A percentile compares a stretch with the other conserved stretches of the same genome.
Conservation (phyloP, 2,113 vertebrate species). For the Xyliphius kryptos region DNA sequence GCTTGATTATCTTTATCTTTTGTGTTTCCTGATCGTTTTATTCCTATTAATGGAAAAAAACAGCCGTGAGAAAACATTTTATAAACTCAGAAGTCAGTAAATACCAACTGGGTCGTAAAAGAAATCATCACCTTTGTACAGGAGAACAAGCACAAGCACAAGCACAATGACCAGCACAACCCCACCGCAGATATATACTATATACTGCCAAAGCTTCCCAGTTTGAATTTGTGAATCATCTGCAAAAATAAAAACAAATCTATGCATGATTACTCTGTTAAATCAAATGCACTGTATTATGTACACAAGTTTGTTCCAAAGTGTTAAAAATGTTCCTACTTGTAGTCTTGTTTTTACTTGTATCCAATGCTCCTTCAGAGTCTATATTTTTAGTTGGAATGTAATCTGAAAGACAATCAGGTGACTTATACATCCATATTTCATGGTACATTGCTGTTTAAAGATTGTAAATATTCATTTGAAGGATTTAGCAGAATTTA, state of each 20-base stretch:
- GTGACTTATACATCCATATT: no score
- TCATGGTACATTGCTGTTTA: no score
- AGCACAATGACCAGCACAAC: conserved; percentile 37
- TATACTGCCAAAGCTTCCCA: neutral
- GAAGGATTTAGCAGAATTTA: no score
- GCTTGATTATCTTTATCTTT: conserved; percentile 15
- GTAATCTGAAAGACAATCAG: conserved; percentile 1
- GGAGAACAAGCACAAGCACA: conserved; percentile 41
- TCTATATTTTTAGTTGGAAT: neutral
- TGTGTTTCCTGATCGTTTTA: conserved; percentile 37
- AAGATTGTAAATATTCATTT: no score
- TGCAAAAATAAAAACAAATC: neutral
- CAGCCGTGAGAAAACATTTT: neutral
- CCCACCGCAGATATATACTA: conserved; percentile 45
- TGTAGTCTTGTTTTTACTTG: neutral
- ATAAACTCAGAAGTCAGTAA: neutral
- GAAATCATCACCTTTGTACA: conserved; percentile 26
- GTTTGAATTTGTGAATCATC: rapidly evolving
- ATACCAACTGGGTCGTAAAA: neutral
- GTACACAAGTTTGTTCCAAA: no score
- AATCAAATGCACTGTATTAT: neutral
- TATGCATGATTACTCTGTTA: neutral
- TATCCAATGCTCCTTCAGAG: neutral
- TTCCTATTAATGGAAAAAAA: conserved; percentile 9
- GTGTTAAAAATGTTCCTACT: conserved; percentile 23